Percentiles rank a stretch among this genome's conserved stretches.
phyloP scores from a whole-genome alignment of 1,140 invertebrate species.

The Eurosta solidaginis region DNA sequence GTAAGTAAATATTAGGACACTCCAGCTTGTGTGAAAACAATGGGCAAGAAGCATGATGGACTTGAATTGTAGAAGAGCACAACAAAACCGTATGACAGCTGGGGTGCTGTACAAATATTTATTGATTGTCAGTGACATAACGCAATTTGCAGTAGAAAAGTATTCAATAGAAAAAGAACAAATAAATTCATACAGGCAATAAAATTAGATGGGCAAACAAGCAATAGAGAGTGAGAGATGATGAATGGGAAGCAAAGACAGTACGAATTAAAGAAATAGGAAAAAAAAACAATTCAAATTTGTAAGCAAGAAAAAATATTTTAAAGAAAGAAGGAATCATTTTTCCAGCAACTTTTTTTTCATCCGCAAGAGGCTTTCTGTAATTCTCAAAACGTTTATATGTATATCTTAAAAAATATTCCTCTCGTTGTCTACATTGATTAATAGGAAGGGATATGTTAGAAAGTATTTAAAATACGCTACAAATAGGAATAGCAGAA shows the following conservation, averaged over 20 bases:
- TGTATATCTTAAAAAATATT: too few species aligned
- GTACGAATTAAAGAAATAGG: not conserved
- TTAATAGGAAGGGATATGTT: too few species aligned
- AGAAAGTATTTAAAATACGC: too few species aligned
- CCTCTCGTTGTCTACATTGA: too few species aligned
- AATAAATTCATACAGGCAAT: conserved; percentile 27
- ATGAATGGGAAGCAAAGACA: not conserved
- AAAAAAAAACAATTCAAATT: not conserved
- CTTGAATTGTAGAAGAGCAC: not conserved
- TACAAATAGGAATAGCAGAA: too few species aligned
- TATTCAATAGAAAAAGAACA: not conserved
- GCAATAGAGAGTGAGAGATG: not conserved
- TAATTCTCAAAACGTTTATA: too few species aligned
- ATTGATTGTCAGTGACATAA: conserved; percentile 30
- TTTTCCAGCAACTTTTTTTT: too few species aligned
- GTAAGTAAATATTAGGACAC: not conserved
- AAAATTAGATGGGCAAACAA: conserved; percentile 20
- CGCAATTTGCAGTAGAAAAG: conserved; percentile 22
- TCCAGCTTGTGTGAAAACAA: too few species aligned
- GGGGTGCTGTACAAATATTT: conserved; percentile 31
- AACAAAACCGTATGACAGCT: not conserved
- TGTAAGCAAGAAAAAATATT: too few species aligned
- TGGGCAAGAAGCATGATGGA: too few species aligned
- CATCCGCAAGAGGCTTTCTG: too few species aligned
- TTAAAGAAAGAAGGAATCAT: too few species aligned